Evolutionary conservation across 2,113 vertebrate genomes (phyloP).

Genomic region (Piprites chloris): DNA sequence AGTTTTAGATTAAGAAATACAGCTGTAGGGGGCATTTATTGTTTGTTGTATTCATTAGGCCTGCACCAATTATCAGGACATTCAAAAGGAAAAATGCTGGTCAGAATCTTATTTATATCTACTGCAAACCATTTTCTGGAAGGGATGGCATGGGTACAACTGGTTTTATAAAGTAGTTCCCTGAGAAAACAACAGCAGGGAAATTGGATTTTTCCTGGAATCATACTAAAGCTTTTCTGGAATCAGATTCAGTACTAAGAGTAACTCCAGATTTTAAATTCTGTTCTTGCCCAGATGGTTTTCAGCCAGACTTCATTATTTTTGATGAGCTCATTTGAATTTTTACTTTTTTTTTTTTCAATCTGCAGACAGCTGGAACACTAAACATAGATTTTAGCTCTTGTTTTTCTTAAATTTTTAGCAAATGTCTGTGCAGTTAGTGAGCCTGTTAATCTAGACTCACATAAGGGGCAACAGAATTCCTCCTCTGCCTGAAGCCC

Average conservation of each 20-base stretch:
- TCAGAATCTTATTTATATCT: background rate
- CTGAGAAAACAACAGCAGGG: constrained; percentile 28
- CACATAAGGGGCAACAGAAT: background rate
- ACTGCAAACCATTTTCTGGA: constrained; percentile 16
- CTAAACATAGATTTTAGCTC: constrained; percentile 24
- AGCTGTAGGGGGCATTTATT: background rate
- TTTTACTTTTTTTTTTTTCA: constrained; percentile 49
- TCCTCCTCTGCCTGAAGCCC: background rate
- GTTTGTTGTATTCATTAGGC: background rate
- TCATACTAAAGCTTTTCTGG: constrained; percentile 32
- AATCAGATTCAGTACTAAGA: constrained; percentile 36
- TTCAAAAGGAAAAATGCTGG: background rate
- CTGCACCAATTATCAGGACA: background rate
- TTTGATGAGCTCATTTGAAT: constrained; percentile 60
- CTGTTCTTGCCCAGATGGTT: constrained; percentile 19
- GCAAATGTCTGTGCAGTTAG: background rate
- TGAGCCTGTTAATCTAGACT: background rate
- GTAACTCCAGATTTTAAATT: constrained; percentile 58
- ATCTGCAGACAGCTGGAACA: constrained; percentile 30
- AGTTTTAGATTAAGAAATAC: background rate
- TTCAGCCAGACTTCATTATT: constrained; percentile 55
- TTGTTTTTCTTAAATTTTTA: constrained; percentile 41
- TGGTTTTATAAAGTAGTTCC: background rate
- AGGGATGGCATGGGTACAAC: background rate
- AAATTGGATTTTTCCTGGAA: constrained; percentile 48